Evolutionary conservation across 2,888 invertebrate genomes (phyloP).

Genomic region (Augochlorella aurata): DNA sequence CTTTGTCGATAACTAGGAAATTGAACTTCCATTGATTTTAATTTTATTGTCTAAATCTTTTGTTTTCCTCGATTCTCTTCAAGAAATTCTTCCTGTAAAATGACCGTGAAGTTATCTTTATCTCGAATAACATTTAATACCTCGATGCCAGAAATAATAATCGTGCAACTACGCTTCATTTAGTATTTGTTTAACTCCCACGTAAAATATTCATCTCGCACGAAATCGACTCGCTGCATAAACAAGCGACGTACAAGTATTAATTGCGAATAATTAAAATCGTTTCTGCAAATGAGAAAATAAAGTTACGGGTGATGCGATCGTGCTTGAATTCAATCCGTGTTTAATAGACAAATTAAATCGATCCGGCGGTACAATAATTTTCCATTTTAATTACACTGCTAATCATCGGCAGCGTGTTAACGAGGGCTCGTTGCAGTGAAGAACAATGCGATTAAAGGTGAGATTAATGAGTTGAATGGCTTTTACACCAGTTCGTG

Average conservation of each 20-base stretch:
- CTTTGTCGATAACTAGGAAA: neutral
- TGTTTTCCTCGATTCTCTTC: too few species aligned
- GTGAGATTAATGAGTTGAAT: neutral
- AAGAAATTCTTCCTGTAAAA: too few species aligned
- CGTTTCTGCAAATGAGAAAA: neutral
- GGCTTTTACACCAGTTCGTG: too few species aligned
- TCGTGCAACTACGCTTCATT: neutral
- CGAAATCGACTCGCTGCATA: neutral
- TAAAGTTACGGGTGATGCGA: neutral
- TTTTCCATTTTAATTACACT: neutral
- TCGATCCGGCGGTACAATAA: neutral
- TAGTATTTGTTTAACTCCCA: neutral
- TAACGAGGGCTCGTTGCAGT: neutral
- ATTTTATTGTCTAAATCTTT: neutral
- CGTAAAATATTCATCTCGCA: neutral
- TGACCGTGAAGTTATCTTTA: too few species aligned
- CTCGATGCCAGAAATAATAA: neutral
- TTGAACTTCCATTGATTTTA: neutral
- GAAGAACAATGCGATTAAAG: neutral
- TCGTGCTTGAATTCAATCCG: neutral
- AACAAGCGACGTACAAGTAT: neutral
- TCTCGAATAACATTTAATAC: neutral
- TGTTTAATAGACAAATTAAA: neutral
- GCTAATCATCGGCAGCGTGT: neutral
- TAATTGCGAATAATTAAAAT: slow-evolving; percentile 8